phyloP scores from a whole-genome alignment of 2,113 vertebrate species.

The Lepisosteus osseus region DNA sequence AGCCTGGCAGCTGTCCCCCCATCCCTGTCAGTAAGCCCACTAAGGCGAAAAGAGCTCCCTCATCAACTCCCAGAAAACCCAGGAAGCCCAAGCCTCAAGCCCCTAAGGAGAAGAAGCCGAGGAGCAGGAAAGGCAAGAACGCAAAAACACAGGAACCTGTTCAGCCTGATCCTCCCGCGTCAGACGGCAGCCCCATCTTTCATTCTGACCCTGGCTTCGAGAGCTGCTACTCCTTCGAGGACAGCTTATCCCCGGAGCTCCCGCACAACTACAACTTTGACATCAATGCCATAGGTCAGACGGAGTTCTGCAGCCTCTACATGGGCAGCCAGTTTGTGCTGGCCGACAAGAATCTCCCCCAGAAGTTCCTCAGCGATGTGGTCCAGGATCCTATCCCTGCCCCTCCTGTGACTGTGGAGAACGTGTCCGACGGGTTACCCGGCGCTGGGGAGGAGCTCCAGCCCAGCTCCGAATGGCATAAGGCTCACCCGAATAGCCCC shows the following conservation, averaged over 20 bases:
- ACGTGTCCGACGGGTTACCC: slow-evolving; percentile 30
- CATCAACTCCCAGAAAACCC: slow-evolving; percentile 70
- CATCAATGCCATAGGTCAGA: slow-evolving; percentile 88
- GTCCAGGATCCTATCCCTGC: slow-evolving; percentile 79
- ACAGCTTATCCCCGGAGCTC: slow-evolving; percentile 88
- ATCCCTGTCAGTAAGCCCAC: slow-evolving; percentile 57
- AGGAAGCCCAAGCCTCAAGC: slow-evolving; percentile 65
- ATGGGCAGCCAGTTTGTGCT: slow-evolving; percentile 89
- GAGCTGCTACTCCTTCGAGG: slow-evolving; percentile 90
- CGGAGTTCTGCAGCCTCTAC: slow-evolving; percentile 88
- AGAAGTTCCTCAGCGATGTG: slow-evolving; percentile 90
- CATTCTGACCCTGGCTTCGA: slow-evolving; percentile 86
- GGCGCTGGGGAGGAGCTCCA: slow-evolving; percentile 61
- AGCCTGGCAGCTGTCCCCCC: slow-evolving; percentile 48
- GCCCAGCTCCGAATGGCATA: slow-evolving; percentile 58
- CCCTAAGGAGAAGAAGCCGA: slow-evolving; percentile 71
- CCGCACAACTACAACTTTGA: slow-evolving; percentile 91
- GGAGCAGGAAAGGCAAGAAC: slow-evolving; percentile 64
- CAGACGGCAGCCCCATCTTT: slow-evolving; percentile 75
- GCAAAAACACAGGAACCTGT: slow-evolving; percentile 57
- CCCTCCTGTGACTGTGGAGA: slow-evolving; percentile 45
- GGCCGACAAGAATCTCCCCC: slow-evolving; percentile 89
- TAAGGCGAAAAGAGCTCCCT: slow-evolving; percentile 63
- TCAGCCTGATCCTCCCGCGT: slow-evolving; percentile 59
- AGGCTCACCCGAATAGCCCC: slow-evolving; percentile 65